A percentile compares a stretch with the other conserved stretches of the same genome.
These are phyloP conservation scores for Drosophila cognata DNA, from an alignment of 2,888 invertebrate genomes.

Conservation along the genomic window DNA sequence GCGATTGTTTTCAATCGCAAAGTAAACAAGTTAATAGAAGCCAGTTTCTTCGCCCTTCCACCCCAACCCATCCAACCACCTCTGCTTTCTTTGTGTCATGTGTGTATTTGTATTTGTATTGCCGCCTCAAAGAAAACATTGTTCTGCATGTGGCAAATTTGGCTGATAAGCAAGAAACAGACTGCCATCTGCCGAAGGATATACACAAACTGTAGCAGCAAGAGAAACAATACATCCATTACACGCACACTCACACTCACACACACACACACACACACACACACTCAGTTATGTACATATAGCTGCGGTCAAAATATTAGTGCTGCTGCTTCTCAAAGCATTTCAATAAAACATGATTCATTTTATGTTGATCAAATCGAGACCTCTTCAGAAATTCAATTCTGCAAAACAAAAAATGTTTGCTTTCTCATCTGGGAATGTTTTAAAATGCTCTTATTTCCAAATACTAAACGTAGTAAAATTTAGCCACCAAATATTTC, in stretches of 20 bases:
- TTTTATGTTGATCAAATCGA: background rate
- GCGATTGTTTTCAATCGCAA: slow-evolving; percentile 43
- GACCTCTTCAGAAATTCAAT: background rate
- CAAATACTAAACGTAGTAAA: background rate
- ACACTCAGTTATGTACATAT: background rate
- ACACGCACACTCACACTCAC: background rate
- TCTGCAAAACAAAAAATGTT: background rate
- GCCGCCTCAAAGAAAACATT: slow-evolving; percentile 4
- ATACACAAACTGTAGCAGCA: slow-evolving; percentile 50
- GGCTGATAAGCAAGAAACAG: slow-evolving; percentile 20
- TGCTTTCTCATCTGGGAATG: background rate
- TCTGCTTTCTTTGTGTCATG: background rate
- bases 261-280: background rate
- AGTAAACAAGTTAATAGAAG: slow-evolving; percentile 33
- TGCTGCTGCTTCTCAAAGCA: background rate
- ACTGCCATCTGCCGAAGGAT: slow-evolving; percentile 54
- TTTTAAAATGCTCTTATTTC: background rate
- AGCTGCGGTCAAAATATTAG: background rate
- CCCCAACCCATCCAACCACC: background rate
- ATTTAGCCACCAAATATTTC: background rate
- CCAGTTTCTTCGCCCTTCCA: background rate
- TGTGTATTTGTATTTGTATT: background rate
- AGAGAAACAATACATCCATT: slow-evolving; percentile 15
- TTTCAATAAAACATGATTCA: background rate
- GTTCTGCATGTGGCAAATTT: background rate